Evolutionary conservation across 2,797 vertebrate species (phyloP), one percentile per base, ranked within the genome.

Genomic region (Pipistrellus nathusii): DNA sequence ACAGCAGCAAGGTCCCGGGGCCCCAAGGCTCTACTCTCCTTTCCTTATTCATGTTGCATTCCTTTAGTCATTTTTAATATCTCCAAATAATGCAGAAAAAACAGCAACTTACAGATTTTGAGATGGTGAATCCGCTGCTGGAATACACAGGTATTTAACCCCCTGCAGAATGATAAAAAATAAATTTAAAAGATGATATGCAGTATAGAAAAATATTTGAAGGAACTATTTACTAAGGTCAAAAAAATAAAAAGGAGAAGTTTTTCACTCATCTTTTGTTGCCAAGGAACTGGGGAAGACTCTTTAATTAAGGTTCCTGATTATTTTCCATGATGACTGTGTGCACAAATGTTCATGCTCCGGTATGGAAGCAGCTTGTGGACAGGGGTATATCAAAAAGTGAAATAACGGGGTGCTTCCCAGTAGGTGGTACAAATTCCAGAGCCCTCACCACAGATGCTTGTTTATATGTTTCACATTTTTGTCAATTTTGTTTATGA

Each of bases 91-190:
- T 12, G 71, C 57, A 86, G 14, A 57, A 57, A 77, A 51, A 21
- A 44, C 94, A 55, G 53, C 53, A 98, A 83, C 99, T 99, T 98
- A 99, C 99, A 99, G 98, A 97, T 99, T 99, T 98, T 99, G 99
- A 20, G 99, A 99, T 84, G 99, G 99, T 81, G 99, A 98, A 98
- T 99, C 99, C 69, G 99, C 99, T 88, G 99, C 99, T 93, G 98
- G 98, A 98, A 99, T 99, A 97, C 99, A 99, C 82, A 99, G 98
- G 97, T 99, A 99, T 97, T 99, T 99, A 98, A 99, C 98, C 98
- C 99, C 99, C 99, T 99, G 97, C 86, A 96, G 90, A 98, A 98
- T 96, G 98, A 97, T 97, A 93, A 59, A 96, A 93, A 97, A 88
- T 3, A 80, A 93, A 69, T 64, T 93, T 96, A 96, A 96, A 95